A percentile compares a stretch with the other conserved stretches of the same genome.
These are phyloP conservation scores for Podarcis siculus DNA, from an alignment of 2,797 vertebrate species.

Conservation along the genomic window DNA sequence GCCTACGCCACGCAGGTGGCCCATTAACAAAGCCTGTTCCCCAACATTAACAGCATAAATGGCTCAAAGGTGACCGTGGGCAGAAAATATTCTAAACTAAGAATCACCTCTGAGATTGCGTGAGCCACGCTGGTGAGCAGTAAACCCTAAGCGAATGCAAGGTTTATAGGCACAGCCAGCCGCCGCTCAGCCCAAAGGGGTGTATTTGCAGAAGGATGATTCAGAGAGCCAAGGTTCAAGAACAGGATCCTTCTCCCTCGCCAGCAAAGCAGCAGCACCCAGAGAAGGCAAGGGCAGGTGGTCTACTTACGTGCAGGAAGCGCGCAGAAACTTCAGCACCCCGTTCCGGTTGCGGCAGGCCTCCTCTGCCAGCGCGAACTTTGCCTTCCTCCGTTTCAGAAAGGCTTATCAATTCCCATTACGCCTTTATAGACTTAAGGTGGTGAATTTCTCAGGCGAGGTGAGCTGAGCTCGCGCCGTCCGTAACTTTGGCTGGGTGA, in stretches of 20 bases:
- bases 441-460: neutral
- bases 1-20: too few relatives aligned
- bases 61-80: neutral
- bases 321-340: neutral
- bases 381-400: neutral
- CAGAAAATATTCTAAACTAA: neutral
- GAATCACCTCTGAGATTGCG: neutral
- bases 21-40: neutral
- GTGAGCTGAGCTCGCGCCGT: accelerated
- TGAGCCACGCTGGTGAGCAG: too few relatives aligned
- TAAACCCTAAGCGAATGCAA: neutral
- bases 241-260: accelerated
- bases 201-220: neutral
- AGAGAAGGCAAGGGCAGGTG: neutral
- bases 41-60: neutral
- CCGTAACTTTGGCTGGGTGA: neutral
- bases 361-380: neutral
- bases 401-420: neutral
- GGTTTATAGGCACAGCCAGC: neutral
- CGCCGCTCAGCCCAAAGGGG: neutral
- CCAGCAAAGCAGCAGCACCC: neutral
- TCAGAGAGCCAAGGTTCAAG: too few relatives aligned
- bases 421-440: neutral
- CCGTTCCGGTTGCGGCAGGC: neutral
- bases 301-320: neutral